A percentile compares a stretch with the other conserved stretches of the same genome.
Conservation (phyloP, 2,113 vertebrate species). For the Piliocolobus tephrosceles region DNA sequence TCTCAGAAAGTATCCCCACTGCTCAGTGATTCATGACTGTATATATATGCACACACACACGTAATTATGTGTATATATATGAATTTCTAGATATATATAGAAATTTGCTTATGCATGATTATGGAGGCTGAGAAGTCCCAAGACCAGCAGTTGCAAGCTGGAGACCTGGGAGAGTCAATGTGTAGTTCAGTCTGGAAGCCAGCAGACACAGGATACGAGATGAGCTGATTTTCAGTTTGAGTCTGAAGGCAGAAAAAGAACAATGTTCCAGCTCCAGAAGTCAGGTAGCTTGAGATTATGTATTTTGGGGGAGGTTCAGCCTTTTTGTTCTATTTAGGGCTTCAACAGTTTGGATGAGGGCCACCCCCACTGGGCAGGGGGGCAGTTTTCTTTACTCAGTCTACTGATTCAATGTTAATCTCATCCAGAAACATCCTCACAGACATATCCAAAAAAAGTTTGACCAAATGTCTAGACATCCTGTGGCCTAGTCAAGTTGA, state of each 20-base stretch:
- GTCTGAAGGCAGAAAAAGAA: neutral
- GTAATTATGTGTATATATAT: too few relatives aligned
- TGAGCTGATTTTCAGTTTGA: neutral
- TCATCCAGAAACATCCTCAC: neutral
- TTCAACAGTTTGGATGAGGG: neutral
- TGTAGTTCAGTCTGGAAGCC: neutral
- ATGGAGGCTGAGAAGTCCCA: neutral
- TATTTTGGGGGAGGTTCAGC: neutral
- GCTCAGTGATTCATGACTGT: neutral
- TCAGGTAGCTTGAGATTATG: neutral
- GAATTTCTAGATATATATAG: too few relatives aligned
- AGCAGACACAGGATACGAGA: neutral
- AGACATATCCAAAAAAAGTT: neutral
- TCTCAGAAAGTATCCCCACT: neutral
- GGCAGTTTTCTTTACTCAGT: neutral
- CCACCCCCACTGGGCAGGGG: rapidly evolving
- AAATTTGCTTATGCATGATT: neutral
- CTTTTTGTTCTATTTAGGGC: neutral
- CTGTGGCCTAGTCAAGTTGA: neutral
- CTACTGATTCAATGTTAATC: neutral
- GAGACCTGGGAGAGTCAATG: neutral
- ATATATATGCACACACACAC: too few relatives aligned
- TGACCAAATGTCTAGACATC: too few relatives aligned
- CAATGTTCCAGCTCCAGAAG: neutral
- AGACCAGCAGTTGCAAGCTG: neutral